These are phyloP conservation scores for Drosophila austrosaltans DNA, from an alignment of 2,888 invertebrate genomes.

Conservation along the genomic window DNA sequence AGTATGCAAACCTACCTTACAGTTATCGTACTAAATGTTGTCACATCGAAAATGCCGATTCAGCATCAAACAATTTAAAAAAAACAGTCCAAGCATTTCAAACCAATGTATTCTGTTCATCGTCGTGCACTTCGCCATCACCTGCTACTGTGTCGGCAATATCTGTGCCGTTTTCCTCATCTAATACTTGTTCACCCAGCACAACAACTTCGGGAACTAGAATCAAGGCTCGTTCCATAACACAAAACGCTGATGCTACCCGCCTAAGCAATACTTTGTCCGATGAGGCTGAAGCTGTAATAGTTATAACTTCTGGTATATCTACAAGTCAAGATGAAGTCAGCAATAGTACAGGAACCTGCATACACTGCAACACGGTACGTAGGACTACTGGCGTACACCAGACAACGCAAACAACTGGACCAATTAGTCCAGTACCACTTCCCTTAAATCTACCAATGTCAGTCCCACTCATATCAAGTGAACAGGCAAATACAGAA, in stretches of 20 bases:
- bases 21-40: slow-evolving; percentile 82
- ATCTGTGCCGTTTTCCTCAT: slow-evolving; percentile 39
- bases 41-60: slow-evolving; percentile 46
- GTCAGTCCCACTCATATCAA: slow-evolving; percentile 30
- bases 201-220: slow-evolving; percentile 20
- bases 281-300: slow-evolving; percentile 58
- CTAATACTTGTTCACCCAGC: slow-evolving; percentile 49
- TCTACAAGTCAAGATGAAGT: slow-evolving; percentile 35
- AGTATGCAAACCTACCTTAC: slow-evolving; percentile 78
- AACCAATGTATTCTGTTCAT: slow-evolving; percentile 32
- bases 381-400: slow-evolving; percentile 83
- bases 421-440: slow-evolving; percentile 83
- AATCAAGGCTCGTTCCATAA: slow-evolving; percentile 9
- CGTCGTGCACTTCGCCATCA: slow-evolving; percentile 50
- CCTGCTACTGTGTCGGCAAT: slow-evolving; percentile 47
- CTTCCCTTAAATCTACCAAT: slow-evolving; percentile 58
- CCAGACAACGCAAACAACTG: slow-evolving; percentile 84
- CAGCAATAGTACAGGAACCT: slow-evolving; percentile 71
- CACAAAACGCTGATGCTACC: not conserved
- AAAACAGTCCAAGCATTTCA: slow-evolving; percentile 52
- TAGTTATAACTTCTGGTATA: slow-evolving; percentile 64
- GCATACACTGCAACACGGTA: slow-evolving; percentile 83
- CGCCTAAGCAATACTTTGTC: slow-evolving; percentile 6
- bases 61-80: slow-evolving; percentile 39
- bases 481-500: slow-evolving; percentile 21